These are phyloP conservation scores for Diglossa cyanea DNA, from an alignment of 2,797 vertebrate genomes.

Conservation along the genomic window DNA sequence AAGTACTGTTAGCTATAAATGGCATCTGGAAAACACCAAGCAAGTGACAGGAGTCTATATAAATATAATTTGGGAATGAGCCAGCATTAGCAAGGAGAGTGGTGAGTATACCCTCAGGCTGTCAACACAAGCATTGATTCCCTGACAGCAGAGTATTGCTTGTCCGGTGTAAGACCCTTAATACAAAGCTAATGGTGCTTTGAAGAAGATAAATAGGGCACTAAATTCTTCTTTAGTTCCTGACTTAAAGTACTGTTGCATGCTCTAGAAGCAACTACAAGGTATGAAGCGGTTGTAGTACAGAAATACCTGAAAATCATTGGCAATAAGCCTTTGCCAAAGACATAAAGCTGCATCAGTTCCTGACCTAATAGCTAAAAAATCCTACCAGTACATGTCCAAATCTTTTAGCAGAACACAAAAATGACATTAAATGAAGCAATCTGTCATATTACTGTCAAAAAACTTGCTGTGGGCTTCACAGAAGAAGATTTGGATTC, in stretches of 20 bases:
- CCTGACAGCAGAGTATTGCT: not conserved
- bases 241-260: not conserved
- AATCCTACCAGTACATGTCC: not conserved
- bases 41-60: constrained; percentile 25
- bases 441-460: not conserved
- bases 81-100: not conserved
- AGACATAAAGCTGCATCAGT: not conserved
- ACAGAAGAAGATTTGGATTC: not conserved
- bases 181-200: not conserved
- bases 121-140: constrained; percentile 28
- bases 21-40: not conserved
- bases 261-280: not conserved
- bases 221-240: not conserved
- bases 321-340: not conserved
- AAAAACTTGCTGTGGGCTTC: not conserved
- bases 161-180: not conserved
- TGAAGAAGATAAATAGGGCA: constrained; percentile 4
- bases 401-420: not conserved
- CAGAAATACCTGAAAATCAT: not conserved
- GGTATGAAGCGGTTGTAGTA: not conserved
- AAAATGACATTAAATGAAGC: not conserved
- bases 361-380: not conserved
- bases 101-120: not conserved
- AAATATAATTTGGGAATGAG: constrained; percentile 20
- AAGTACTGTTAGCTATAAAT: not conserved